These are phyloP conservation scores for Lepidurus couesii DNA, from an alignment of 1,140 invertebrate species.

Conservation along the genomic window DNA sequence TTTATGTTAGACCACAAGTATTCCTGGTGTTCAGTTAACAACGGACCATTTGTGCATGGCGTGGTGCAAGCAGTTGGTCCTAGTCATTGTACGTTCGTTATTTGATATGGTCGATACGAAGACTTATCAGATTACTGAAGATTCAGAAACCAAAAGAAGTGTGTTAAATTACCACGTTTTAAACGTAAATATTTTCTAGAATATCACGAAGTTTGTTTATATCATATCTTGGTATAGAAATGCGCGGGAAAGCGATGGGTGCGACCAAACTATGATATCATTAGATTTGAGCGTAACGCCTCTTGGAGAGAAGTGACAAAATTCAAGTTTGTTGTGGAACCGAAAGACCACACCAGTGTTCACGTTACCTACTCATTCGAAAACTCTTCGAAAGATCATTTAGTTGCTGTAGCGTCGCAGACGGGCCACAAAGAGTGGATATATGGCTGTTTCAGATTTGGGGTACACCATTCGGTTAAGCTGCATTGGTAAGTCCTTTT, in stretches of 20 bases:
- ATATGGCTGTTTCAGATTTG: constrained; percentile 57
- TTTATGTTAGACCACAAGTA: constrained; percentile 60
- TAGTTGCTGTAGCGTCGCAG: constrained; percentile 55
- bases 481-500: not conserved
- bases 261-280: constrained; percentile 36
- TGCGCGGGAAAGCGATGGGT: constrained; percentile 37
- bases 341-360: constrained; percentile 35
- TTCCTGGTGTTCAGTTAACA: constrained; percentile 74
- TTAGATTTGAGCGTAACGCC: constrained; percentile 39
- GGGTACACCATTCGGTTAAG: not conserved
- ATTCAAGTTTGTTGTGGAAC: constrained; percentile 45
- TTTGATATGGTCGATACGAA: constrained; percentile 68
- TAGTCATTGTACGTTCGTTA: constrained; percentile 68
- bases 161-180: constrained; percentile 55
- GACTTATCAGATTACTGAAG: constrained; percentile 42
- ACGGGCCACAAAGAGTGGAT: constrained; percentile 62
- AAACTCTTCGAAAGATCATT: constrained; percentile 50
- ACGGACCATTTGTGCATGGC: constrained; percentile 77
- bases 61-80: constrained; percentile 86
- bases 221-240: constrained; percentile 26
- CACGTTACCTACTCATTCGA: constrained; percentile 58
- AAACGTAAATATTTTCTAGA: constrained; percentile 45
- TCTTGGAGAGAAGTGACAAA: constrained; percentile 50
- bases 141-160: constrained; percentile 40
- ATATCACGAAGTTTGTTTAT: constrained; percentile 33